phyloP scores from a whole-genome alignment of 1,140 invertebrate species.

The Arctopsyche grandis region DNA sequence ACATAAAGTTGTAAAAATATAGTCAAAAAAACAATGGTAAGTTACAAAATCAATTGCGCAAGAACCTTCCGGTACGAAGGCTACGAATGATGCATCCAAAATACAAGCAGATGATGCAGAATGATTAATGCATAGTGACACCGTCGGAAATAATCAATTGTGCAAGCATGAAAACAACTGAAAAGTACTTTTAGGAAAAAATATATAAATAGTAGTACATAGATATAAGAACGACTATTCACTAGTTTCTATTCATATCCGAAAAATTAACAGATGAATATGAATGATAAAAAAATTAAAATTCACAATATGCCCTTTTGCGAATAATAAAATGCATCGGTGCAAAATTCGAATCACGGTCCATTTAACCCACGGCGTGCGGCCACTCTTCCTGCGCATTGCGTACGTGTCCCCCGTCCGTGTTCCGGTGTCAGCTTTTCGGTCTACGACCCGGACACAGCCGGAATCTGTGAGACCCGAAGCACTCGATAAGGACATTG shows the following conservation, averaged over 20 bases:
- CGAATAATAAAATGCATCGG: neutral
- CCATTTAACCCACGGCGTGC: slow-evolving; percentile 29
- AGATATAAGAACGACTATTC: no score
- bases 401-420: slow-evolving; percentile 25
- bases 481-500: slow-evolving; percentile 32
- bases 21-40: neutral
- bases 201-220: no score
- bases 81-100: slow-evolving; percentile 16
- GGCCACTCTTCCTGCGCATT: slow-evolving; percentile 28
- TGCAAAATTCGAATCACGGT: slow-evolving; percentile 41
- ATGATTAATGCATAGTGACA: neutral
- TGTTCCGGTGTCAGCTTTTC: slow-evolving; percentile 32
- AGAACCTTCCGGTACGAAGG: neutral
- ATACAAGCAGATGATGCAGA: neutral
- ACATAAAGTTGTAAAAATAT: neutral
- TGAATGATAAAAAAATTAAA: no score
- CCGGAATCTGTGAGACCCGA: neutral
- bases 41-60: slow-evolving; percentile 2
- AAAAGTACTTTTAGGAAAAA: no score
- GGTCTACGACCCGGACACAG: slow-evolving; percentile 1
- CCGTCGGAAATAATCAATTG: neutral
- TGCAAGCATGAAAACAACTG: neutral
- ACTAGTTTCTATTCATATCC: no score
- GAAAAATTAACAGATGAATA: no score
- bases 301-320: no score